Base-by-base conservation (phyloP, 2,888 invertebrate genomes). In the Dioctria rufipes region DNA sequence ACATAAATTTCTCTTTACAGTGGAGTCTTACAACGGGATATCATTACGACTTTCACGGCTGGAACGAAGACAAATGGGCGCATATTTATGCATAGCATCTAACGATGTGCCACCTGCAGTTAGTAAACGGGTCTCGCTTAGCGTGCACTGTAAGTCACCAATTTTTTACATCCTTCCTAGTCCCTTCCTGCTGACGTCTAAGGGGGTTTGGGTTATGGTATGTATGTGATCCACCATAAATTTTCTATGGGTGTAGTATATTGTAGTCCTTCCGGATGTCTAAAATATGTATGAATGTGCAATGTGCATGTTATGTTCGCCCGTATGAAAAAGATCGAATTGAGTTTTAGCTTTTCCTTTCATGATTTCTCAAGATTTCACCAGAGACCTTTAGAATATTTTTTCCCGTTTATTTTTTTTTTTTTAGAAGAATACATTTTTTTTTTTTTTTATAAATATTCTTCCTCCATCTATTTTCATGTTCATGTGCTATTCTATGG, bases 51-150 rank as follows among this genome's bases (percentile, higher is more conserved):
- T 97, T 86, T 92, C 94, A 90, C 93, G 95, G 83, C 92, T 97
- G 85, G 95, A 96, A 86, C 91, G 97, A 77, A 92, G 94, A 85
- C 97, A 97, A 91, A 97, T 96, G 95, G 97, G 96, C 54, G 94
- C 95, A 46, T 97, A 96, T 89, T 92, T 97, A 85, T 97, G 97
- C 90, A 96, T 96, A 86, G 97, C 97, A 11, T 94, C 94, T 86
- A 97, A 97, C 88, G 96, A 96, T 88, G 96, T 97, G 63, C 96
- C 96, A 43, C 96, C 96, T 4, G 95, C 96, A 6, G 96, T 96
- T 86, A 96, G 95, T 91, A 96, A 96, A 88, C 90, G 96, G 85
- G 96, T 97, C 85, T 94, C 94, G 69, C 92, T 97, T 81, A 94
- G 94, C 87, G 96, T 97, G 81, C 96, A 96, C 89, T 97, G 97